Evolutionary conservation across 2,797 vertebrate genomes (phyloP).

Genomic region (Sebastes matsubarae): DNA sequence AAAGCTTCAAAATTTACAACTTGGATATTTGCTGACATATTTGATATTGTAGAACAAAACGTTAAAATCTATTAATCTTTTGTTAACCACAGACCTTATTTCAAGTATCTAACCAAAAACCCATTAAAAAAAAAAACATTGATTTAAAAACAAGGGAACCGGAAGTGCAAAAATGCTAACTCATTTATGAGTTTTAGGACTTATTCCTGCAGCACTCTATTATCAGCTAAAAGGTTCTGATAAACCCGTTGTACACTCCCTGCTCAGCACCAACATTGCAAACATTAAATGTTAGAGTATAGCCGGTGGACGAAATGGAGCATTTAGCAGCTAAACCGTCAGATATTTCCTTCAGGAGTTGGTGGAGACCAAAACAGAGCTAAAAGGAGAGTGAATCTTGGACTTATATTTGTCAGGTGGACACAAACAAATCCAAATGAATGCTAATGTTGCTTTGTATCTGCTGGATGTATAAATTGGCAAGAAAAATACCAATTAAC

Average conservation of each 20-base stretch:
- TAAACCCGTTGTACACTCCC: no score
- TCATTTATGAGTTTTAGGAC: no score
- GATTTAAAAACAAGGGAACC: fast-evolving
- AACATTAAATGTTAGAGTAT: fast-evolving
- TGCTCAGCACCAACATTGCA: no score
- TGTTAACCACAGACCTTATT: no score
- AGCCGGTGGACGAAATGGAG: not conserved
- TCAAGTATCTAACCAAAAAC: no score
- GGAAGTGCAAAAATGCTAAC: no score
- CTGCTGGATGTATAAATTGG: not conserved
- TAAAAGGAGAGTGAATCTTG: not conserved
- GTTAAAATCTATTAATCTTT: no score
- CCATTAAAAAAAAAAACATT: no score
- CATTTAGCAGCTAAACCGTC: not conserved
- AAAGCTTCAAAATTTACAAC: no score
- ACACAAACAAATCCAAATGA: not conserved
- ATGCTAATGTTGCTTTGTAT: not conserved
- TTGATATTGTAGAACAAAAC: fast-evolving
- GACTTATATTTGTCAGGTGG: not conserved
- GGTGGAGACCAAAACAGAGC: not conserved
- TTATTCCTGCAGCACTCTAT: no score
- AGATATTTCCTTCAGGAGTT: not conserved
- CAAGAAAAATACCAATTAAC: not conserved
- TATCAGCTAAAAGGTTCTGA: no score
- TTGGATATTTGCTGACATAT: no score